Conservation (phyloP, 2,888 invertebrate genomes). For the Aphidoletes aphidimyza region DNA sequence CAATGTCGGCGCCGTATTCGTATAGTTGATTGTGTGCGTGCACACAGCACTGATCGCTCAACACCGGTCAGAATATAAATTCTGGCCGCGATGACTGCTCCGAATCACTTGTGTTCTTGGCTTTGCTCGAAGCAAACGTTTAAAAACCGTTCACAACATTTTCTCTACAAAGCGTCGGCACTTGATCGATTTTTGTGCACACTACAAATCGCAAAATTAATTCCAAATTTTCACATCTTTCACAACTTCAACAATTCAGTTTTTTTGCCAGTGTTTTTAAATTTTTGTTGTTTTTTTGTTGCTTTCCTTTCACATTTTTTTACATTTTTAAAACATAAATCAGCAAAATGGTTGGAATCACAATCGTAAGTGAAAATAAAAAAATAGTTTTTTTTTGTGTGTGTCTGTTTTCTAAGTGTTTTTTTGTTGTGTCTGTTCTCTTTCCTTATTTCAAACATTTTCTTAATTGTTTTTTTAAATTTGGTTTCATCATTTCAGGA, state of each 20-base stretch:
- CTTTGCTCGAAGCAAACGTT: neutral
- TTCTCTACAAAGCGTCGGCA: constrained; percentile 3
- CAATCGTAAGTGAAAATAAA: neutral
- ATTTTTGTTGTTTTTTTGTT: neutral
- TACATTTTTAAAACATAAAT: neutral
- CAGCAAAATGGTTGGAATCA: constrained; percentile 30
- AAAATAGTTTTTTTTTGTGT: neutral
- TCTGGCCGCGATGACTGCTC: neutral
- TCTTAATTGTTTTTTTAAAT: neutral
- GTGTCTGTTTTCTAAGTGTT: too few relatives aligned
- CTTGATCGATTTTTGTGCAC: neutral
- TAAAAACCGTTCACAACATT: neutral
- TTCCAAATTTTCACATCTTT: too few relatives aligned
- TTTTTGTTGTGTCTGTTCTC: too few relatives aligned
- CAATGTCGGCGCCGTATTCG: neutral
- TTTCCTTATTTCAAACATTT: neutral
- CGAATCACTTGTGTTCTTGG: neutral
- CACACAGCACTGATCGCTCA: neutral
- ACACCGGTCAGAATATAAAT: constrained; percentile 3
- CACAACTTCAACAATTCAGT: too few relatives aligned
- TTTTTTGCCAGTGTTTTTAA: too few relatives aligned
- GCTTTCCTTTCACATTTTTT: neutral
- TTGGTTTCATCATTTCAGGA: neutral
- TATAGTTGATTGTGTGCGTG: neutral
- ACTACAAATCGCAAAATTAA: neutral